phyloP scores from a whole-genome alignment of 2,888 invertebrate genomes.

The Strigamia transsilvanica region DNA sequence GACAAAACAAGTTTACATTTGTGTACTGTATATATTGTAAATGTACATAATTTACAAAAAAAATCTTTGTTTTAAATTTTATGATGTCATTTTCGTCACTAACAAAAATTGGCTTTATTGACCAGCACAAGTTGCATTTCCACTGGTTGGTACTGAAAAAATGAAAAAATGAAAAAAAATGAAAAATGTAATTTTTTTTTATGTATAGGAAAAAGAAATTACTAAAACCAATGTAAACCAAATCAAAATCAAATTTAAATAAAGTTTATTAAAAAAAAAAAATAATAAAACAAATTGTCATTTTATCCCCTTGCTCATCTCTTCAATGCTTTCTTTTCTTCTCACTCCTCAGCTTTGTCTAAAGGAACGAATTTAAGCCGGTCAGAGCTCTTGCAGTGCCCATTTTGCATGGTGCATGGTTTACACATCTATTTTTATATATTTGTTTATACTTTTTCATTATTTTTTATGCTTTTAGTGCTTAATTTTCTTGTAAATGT shows the following conservation, averaged over 20 bases:
- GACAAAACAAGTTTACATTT: not conserved
- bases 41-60: not conserved
- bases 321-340: slow-evolving; percentile 7
- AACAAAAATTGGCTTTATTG: not conserved
- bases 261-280: slow-evolving; percentile 5
- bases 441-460: not conserved
- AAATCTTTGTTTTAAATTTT: not conserved
- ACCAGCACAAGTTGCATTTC: slow-evolving; percentile 19
- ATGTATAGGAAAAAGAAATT: not conserved
- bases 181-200: not conserved
- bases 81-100: slow-evolving; percentile 31
- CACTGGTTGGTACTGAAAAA: slow-evolving; percentile 19
- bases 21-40: not conserved
- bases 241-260: slow-evolving; percentile 14
- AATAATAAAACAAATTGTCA: not conserved
- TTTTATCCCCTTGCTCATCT: not conserved
- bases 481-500: not conserved
- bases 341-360: slow-evolving; percentile 37
- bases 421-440: not conserved
- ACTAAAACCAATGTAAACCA: slow-evolving; percentile 5
- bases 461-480: not conserved
- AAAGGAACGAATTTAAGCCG: slow-evolving; percentile 28
- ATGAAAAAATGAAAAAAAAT: not conserved
- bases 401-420: slow-evolving; percentile 19
- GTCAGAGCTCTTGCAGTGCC: slow-evolving; percentile 42